Evolutionary conservation across 2,797 vertebrate species (phyloP).

Genomic region (Sitta carolinensis): DNA sequence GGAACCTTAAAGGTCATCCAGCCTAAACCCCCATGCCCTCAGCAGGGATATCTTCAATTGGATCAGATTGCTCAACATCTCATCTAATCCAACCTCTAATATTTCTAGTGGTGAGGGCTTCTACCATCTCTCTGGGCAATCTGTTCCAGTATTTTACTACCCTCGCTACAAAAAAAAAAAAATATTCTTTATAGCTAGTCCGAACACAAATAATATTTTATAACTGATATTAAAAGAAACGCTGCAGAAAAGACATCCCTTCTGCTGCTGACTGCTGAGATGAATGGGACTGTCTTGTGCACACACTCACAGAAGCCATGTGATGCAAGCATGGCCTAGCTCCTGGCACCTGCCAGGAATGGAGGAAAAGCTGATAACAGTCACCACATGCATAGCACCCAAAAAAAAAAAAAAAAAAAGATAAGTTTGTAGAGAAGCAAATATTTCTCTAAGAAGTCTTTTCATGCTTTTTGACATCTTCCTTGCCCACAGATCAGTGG

Average conservation of each 20-base stretch:
- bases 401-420: background rate
- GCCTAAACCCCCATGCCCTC: background rate
- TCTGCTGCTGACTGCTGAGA: background rate
- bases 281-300: background rate
- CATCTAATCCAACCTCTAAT: rapidly evolving
- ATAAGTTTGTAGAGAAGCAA: background rate
- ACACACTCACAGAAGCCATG: background rate
- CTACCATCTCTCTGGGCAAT: background rate
- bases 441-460: background rate
- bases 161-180: rapidly evolving
- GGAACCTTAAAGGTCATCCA: background rate
- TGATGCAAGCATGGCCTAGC: background rate
- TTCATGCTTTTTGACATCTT: background rate
- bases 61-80: background rate
- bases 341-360: background rate
- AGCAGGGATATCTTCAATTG: background rate
- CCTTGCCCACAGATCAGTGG: background rate
- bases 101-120: background rate
- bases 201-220: background rate
- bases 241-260: background rate
- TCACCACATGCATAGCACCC: background rate
- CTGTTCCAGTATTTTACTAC: background rate
- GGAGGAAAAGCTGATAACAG: background rate
- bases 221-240: background rate
- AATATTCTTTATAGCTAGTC: background rate